Conservation (phyloP, 2,113 vertebrate genomes). For the Sus scrofa region T2T-Sscrofa CM000818.6:11452501-11453000, state of each 20-base stretch:
- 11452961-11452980: not conserved
- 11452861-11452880: slow-evolving; percentile 28
- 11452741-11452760: not conserved
- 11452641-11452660: not conserved
- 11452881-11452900: slow-evolving; percentile 58
- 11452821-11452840: not conserved
- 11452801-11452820: not conserved
- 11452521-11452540: not conserved
- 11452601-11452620: not conserved
- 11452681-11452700: not conserved
- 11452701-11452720: not conserved
- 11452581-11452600: not conserved
- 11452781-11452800: not conserved
- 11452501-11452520: slow-evolving; percentile 75
- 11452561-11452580: not conserved
- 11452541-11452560: not conserved
- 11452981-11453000: not conserved
- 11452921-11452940: slow-evolving; percentile 23
- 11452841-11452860: slow-evolving; percentile 35
- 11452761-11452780: not conserved
- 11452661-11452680: not conserved
- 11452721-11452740: not conserved
- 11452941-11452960: not conserved
- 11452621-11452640: not conserved
- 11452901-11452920: not conserved